Conservation (phyloP, 2,888 invertebrate species). For the Ophraella communa region DNA sequence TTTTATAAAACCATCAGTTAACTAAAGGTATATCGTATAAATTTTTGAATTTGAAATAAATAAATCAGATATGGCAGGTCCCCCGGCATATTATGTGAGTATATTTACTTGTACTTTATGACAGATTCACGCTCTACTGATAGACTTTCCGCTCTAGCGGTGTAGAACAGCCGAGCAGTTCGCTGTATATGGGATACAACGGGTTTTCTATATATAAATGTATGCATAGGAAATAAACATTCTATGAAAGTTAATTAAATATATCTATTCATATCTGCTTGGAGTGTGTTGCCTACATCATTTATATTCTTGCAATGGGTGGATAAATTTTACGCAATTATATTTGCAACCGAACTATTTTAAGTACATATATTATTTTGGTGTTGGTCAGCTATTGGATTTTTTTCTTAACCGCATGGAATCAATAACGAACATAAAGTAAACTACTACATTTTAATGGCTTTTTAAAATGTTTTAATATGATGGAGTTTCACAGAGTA, state of each 20-base stretch:
- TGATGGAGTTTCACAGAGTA: too few species aligned
- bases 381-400: too few species aligned
- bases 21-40: not conserved
- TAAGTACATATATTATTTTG: too few species aligned
- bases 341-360: too few species aligned
- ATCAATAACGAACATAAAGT: too few species aligned
- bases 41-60: conserved; percentile 25
- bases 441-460: too few species aligned
- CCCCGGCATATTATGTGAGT: conserved; percentile 14
- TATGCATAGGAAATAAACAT: conserved; percentile 20
- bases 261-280: conserved; percentile 25
- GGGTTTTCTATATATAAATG: conserved; percentile 3
- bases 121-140: conserved; percentile 43
- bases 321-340: not conserved
- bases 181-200: conserved; percentile 32
- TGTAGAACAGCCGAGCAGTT: conserved; percentile 43
- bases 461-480: too few species aligned
- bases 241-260: conserved; percentile 29
- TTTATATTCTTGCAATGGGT: not conserved
- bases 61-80: conserved; percentile 37
- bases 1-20: not conserved
- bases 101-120: conserved; percentile 36
- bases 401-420: too few species aligned
- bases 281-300: not conserved
- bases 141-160: conserved; percentile 43